Evolutionary conservation across 2,113 vertebrate genomes (phyloP).

Genomic region (Rhinolophus sinicus): DNA sequence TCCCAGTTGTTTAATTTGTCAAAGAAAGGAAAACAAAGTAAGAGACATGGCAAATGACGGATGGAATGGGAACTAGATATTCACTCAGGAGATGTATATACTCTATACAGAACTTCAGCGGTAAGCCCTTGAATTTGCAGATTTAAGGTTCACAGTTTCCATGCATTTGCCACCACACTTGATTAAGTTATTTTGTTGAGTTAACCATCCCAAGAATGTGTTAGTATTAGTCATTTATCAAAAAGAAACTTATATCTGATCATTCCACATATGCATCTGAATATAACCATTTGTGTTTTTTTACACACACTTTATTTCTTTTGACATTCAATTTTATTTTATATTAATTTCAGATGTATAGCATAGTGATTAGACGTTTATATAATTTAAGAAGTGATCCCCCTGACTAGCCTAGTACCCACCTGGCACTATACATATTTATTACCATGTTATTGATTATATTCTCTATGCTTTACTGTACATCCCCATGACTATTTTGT

Average conservation of each 20-base stretch:
- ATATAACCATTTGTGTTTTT: background rate
- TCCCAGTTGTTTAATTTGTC: background rate
- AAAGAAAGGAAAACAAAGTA: slow-evolving; percentile 14
- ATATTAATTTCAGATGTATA: no score
- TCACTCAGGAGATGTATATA: background rate
- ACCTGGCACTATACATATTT: no score
- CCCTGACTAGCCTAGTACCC: no score
- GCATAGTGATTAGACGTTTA: no score
- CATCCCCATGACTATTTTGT: no score
- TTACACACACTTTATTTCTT: no score
- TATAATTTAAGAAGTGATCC: no score
- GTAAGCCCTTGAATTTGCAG: background rate
- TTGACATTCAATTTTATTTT: no score
- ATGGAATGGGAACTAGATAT: background rate
- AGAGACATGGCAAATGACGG: background rate
- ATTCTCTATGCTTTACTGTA: no score
- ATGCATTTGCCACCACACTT: background rate
- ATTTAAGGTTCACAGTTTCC: background rate
- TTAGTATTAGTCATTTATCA: background rate
- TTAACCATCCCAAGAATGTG: background rate
- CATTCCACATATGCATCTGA: background rate
- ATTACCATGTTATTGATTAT: no score
- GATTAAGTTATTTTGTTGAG: background rate
- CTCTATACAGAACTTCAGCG: background rate
- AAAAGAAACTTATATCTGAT: background rate